Evolutionary conservation across 2,888 invertebrate species (phyloP).

Genomic region (Apotomis betuletana): DNA sequence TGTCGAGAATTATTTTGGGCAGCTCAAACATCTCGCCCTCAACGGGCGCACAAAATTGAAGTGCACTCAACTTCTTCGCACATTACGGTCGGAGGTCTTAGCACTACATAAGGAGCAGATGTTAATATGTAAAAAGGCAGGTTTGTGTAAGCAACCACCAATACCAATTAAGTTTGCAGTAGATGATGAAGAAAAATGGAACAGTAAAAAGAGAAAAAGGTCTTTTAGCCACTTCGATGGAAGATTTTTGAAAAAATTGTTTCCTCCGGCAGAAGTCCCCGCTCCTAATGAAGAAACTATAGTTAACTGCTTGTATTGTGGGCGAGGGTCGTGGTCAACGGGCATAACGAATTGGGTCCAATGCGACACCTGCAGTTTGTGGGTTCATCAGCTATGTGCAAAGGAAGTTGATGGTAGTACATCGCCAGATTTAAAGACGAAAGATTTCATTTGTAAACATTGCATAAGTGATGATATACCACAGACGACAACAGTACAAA

Average conservation of each 20-base stretch:
- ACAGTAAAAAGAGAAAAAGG: constrained; percentile 3
- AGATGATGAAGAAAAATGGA: constrained; percentile 3
- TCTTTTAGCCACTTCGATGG: constrained; percentile 7
- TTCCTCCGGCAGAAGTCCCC: not conserved
- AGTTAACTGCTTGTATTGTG: constrained; percentile 10
- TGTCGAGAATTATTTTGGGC: constrained; percentile 15
- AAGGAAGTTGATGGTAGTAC: constrained; percentile 8
- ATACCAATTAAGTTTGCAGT: not conserved
- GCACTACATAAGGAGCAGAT: not conserved
- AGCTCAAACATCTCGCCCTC: not conserved
- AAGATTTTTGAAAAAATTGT: constrained; percentile 2
- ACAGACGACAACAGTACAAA: too few relatives aligned
- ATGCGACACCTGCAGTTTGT: constrained; percentile 9
- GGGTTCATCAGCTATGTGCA: constrained; percentile 12
- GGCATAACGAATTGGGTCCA: constrained; percentile 6
- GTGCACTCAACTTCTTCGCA: not conserved
- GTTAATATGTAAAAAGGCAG: not conserved
- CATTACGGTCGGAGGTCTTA: not conserved
- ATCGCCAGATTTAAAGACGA: constrained; percentile 1
- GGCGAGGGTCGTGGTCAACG: not conserved
- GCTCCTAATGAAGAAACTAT: not conserved
- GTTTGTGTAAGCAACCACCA: not conserved
- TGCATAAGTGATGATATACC: not conserved
- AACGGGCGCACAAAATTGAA: constrained; percentile 2
- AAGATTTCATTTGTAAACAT: constrained; percentile 5